Percentiles rank a stretch among this genome's conserved stretches.
phyloP scores from a whole-genome alignment of 2,113 vertebrate genomes.

The Larimichthys polyactis region DNA sequence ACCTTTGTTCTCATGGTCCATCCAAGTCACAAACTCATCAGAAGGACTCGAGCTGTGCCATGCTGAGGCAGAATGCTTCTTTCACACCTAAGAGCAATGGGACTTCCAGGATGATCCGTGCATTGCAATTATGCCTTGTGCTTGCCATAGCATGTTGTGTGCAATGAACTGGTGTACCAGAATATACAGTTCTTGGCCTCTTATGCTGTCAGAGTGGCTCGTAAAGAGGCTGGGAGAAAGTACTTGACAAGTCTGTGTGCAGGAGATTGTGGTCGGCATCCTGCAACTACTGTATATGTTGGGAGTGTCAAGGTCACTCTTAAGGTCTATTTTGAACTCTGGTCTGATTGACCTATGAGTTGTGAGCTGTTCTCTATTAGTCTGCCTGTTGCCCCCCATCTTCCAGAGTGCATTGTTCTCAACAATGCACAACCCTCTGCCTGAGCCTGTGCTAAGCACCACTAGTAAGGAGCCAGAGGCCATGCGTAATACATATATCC shows the following conservation, averaged over 20 bases:
- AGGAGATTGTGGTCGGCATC: not conserved
- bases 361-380: slow-evolving; percentile 20
- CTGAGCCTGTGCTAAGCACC: slow-evolving; percentile 13
- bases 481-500: slow-evolving; percentile 17
- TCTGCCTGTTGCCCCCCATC: slow-evolving; percentile 3
- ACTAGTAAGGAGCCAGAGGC: slow-evolving; percentile 30
- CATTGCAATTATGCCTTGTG: slow-evolving; percentile 11
- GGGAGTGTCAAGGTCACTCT: slow-evolving; percentile 14
- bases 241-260: slow-evolving; percentile 1
- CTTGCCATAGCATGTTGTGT: slow-evolving; percentile 17
- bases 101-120: slow-evolving; percentile 26
- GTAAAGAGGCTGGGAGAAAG: not conserved
- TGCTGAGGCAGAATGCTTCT: slow-evolving; percentile 6
- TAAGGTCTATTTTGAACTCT: slow-evolving; percentile 33
- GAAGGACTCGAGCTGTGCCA: slow-evolving; percentile 1
- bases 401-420: slow-evolving; percentile 29
- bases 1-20: slow-evolving; percentile 29
- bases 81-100: slow-evolving; percentile 39
- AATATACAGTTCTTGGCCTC: slow-evolving; percentile 12
- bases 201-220: slow-evolving; percentile 3
- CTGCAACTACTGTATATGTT: slow-evolving; percentile 2
- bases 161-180: slow-evolving; percentile 13
- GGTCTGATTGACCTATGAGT: slow-evolving; percentile 16
- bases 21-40: slow-evolving; percentile 25
- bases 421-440: slow-evolving; percentile 6